Base-by-base conservation (phyloP, 2,113 vertebrate species). In the Boleophthalmus pectinirostris region DNA sequence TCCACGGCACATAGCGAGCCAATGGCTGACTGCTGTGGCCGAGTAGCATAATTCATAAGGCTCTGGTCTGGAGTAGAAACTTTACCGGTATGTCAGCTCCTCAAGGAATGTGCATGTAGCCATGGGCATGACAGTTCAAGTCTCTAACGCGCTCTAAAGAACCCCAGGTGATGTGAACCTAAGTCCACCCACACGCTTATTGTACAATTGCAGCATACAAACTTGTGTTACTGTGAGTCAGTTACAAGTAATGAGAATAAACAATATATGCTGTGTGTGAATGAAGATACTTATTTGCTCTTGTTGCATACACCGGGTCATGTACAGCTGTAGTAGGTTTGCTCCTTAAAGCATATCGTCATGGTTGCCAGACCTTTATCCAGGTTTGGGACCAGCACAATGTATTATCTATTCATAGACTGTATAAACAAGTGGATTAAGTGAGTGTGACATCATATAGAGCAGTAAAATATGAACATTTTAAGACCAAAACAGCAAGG, bases 1-100 rank as follows among this genome's bases (percentile, higher is more conserved):
- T 38, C 33, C 43, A 29, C 49, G 72, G 67, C 72, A 47, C 66
- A 74, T 75, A 72, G 74, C 58, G 67, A 75, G 80, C 70, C 80
- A 74, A 75, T 25, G 66, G 2, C 58, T 56, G 82, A 72, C 78
- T 82, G 83, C 81, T 70, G 65, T 74, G 76, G 47, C 64, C 70
- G 86, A 77, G 67, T 71, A 73, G 71, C 71, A 81, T 86, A 76
- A 89, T 85, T 89, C 80, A 84, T 82, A 73, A 78, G 70, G 77
- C 79, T 82, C 75, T 79, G 47, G 79, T 82, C 73, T 76, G 79
- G 82, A 80, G 81, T 63, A 54, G 75, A 76, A 69, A 70, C 56
- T 69, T 72, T 83, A 83, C 79, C 84, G 81, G 71, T 74, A 61
- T 83, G 72, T 65, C 76, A 81, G 80, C 75, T 83, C 73, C 72